Evolutionary conservation across 2,797 vertebrate species (phyloP), one percentile per base, ranked within the genome.

Genomic region (Enteromius radiatus): DNA sequence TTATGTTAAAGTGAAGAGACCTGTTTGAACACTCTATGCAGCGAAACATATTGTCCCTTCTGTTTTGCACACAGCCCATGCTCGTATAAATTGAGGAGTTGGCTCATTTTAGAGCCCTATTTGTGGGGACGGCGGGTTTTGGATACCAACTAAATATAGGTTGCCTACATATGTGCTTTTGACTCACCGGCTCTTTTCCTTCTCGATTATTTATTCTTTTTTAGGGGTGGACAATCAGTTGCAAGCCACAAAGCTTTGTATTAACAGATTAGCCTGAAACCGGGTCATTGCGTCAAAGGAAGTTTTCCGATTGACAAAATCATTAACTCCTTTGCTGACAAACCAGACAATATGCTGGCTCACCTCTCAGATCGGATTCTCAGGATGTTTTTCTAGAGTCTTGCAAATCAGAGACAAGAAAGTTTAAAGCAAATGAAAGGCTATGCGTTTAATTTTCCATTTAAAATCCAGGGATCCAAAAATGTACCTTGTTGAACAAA

Each of bases 281-380:
- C 5, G 5, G 64, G 17, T 11, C 8, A 49, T 68, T 52, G 21
- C 2, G 3, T 71, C 33, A 59, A 41, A 38, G 4, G 26, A 36
- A 71, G 47, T 3, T 33, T 45, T 78, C 10, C 5, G 26, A 21
- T 14, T 2, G 15, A 23, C 21, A 23, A 64, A 49, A 64, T 28
- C n/a, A 54, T 52, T 26, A 21, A 26, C 33, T 54, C n/a, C 9
- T 65, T 31, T 75, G 10, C n/a, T 52, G 7, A 28, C 49, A 81
- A 74, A n/a, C 21, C 61, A 41, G 43, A 33, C n/a, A 14, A 9
- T 47, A 47, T 23, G 3, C 26, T 33, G 6, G 12, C 33, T 41
- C 41, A 6, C 49, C 67, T 73, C 14, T 23, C 68, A 38, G 19
- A 63, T 81, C 19, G 43, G 33, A 75, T 14, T 76, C 59, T 81